A percentile compares a stretch with the other conserved stretches of the same genome.
These are phyloP conservation scores for Podarcis siculus DNA, from an alignment of 2,797 vertebrate genomes.

Conservation along the genomic window DNA sequence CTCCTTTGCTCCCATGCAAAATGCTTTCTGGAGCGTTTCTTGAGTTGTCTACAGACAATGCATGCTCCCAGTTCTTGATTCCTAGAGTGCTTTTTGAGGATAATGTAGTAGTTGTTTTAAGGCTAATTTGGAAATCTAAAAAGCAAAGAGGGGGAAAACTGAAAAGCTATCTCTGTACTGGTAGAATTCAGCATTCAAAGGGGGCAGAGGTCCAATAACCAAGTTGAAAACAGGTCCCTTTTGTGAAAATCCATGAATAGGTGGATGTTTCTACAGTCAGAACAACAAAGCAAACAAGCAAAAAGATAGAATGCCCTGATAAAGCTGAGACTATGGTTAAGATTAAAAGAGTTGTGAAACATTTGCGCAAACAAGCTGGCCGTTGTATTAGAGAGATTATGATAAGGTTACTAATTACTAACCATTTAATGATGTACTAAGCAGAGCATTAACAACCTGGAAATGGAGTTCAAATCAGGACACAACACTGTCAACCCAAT, in stretches of 20 bases:
- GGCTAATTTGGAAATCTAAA: neutral
- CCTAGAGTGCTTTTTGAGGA: no score
- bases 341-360: slow-evolving; percentile 3
- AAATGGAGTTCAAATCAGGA: slow-evolving; percentile 3
- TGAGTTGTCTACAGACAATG: neutral
- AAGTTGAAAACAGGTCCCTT: neutral
- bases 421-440: neutral
- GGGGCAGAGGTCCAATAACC: neutral
- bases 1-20: neutral
- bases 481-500: neutral
- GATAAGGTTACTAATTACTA: neutral
- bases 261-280: neutral
- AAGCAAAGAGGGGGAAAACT: neutral
- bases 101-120: no score
- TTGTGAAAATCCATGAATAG: neutral
- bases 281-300: neutral
- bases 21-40: neutral
- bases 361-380: neutral
- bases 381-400: neutral
- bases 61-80: neutral
- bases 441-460: neutral
- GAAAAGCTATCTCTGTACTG: neutral
- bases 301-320: neutral
- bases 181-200: neutral
- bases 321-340: neutral